Base-by-base conservation (phyloP, 2,113 vertebrate species). In the Kryptolebias marmoratus region DNA sequence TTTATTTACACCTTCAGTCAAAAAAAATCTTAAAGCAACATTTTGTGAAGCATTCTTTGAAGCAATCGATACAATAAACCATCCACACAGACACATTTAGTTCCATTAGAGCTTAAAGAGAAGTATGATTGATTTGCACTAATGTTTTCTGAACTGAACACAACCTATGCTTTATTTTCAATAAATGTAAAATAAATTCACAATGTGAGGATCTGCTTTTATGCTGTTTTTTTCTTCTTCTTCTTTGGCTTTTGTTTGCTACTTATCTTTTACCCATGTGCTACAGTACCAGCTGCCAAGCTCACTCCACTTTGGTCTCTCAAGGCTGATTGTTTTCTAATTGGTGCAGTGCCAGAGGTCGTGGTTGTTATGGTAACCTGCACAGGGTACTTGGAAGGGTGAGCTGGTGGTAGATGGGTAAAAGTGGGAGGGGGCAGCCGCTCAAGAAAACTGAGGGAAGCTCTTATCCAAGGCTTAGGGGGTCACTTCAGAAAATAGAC, bases 341-440 rank as follows among this genome's bases (percentile, higher is more conserved):
- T 93, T 94, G 92, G 91, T 87, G 77, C 73, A 90, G 87, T 81
- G 89, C 91, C 79, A 89, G 90, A 91, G 91, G 91, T 87, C 64
- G 76, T 83, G 88, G 93, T 94, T 94, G 92, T 93, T 94, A 93
- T 93, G 91, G 89, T 89, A 91, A 93, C 92, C 88, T 89, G 86
- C 49, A 18, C 72, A 80, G 79, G 77, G 83, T 80, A 86, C 77
- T 84, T 82, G 75, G 76, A 59, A 52, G 75, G 80, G 71, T 86
- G 75, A 75, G 86, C 73, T 76, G 73, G 70, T 71, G 68, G 77
- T 68, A 72, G 72, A 52, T 64, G 70, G 72, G 57, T 10, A 65
- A 69, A 55, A 67, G 74, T 63, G 55, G 80, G 71, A 74, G 83
- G 77, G 71, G 81, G 67, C 56, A 63, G 47, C 72, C 84, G 86